Percentiles rank a stretch among this genome's conserved stretches.
phyloP scores from a whole-genome alignment of 1,140 invertebrate species.

The Venustaconcha ellipsiformis region DNA sequence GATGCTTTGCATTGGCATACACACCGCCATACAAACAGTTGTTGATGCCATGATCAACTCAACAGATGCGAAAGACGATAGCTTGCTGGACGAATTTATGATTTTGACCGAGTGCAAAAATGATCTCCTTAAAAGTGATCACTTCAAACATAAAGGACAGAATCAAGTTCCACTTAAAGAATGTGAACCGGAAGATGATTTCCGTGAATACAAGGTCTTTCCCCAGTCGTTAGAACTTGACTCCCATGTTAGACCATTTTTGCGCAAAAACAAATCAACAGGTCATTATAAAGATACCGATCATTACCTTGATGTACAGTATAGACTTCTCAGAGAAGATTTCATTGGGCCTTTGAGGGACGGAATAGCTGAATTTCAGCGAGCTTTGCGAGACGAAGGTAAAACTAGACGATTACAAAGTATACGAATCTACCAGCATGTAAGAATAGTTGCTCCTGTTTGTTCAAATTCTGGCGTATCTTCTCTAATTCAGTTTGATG shows the following conservation, averaged over 20 bases:
- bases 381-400: background rate
- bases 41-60: too few relatives aligned
- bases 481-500: slow-evolving; percentile 47
- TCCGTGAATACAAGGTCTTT: slow-evolving; percentile 51
- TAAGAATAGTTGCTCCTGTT: slow-evolving; percentile 20
- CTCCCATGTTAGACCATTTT: slow-evolving; percentile 56
- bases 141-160: too few relatives aligned
- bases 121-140: too few relatives aligned
- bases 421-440: slow-evolving; percentile 39
- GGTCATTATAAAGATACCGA: slow-evolving; percentile 75
- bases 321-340: slow-evolving; percentile 80
- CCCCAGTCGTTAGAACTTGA: slow-evolving; percentile 54
- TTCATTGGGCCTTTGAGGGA: slow-evolving; percentile 63
- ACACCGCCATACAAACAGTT: too few relatives aligned
- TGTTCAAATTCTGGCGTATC: slow-evolving; percentile 16
- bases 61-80: too few relatives aligned
- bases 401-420: slow-evolving; percentile 28
- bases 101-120: too few relatives aligned
- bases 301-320: slow-evolving; percentile 83
- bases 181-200: slow-evolving; percentile 50
- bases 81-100: too few relatives aligned
- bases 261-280: slow-evolving; percentile 74
- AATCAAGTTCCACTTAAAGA: too few relatives aligned
- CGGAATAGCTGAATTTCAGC: slow-evolving; percentile 50
- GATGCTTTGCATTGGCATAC: too few relatives aligned